Evolutionary conservation across 2,797 vertebrate species (phyloP).

Genomic region (Phrynocephalus forsythii): DNA sequence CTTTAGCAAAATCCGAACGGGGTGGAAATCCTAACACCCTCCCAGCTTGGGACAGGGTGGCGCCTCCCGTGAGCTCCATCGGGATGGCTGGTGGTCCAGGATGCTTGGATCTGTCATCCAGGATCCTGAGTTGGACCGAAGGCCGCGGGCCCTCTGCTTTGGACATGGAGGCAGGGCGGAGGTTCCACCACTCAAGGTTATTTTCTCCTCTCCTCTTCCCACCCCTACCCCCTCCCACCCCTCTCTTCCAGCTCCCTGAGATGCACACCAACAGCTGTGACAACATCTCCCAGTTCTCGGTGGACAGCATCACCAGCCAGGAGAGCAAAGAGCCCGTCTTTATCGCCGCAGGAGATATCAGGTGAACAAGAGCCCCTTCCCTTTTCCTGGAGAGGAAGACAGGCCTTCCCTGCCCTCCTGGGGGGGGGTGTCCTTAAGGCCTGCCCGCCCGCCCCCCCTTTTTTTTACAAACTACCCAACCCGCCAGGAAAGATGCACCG

Average conservation of each 20-base stretch:
- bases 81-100: neutral
- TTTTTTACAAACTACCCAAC: neutral
- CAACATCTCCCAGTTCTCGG: conserved; percentile 98
- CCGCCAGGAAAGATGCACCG: no score
- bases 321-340: conserved; percentile 96
- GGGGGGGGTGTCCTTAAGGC: neutral
- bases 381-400: neutral
- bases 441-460: no score
- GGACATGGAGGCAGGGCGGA: neutral
- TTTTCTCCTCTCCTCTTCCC: rapidly evolving
- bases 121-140: neutral
- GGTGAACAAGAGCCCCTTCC: conserved; percentile 71
- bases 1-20: neutral
- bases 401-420: neutral
- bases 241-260: conserved; percentile 85
- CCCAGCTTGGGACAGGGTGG: neutral
- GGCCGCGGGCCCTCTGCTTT: neutral
- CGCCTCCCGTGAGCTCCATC: neutral
- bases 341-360: conserved; percentile 95
- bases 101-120: neutral
- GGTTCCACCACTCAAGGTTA: rapidly evolving
- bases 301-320: conserved; percentile 97
- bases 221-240: neutral
- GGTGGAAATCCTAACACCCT: neutral
- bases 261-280: conserved; percentile 95